A percentile compares a stretch with the other conserved stretches of the same genome.
Evolutionary conservation across 2,113 vertebrate genomes (phyloP).

Genomic region (Parotia lawesii): DNA sequence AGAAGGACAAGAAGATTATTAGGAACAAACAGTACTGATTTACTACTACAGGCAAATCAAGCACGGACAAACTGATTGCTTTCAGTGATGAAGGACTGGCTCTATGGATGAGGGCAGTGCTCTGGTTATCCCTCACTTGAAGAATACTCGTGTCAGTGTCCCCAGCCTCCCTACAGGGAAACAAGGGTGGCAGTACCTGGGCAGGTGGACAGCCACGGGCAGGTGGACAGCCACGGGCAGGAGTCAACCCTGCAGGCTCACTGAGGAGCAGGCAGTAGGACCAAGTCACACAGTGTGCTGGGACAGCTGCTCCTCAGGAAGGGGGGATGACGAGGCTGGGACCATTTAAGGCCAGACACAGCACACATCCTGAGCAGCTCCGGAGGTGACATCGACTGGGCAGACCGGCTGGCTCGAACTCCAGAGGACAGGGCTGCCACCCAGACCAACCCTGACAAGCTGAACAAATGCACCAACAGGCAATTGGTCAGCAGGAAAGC

Average conservation of each 20-base stretch:
- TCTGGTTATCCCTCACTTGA: background rate
- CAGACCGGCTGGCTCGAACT: background rate
- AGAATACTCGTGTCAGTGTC: background rate
- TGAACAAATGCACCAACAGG: background rate
- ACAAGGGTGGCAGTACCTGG: background rate
- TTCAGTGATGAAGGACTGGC: background rate
- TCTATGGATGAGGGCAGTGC: background rate
- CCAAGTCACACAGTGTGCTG: accelerated
- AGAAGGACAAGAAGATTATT: background rate
- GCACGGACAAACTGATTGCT: background rate
- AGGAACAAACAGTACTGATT: background rate
- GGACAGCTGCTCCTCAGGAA: background rate
- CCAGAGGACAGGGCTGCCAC: background rate
- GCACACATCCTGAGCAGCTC: background rate
- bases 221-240: background rate
- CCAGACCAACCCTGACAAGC: background rate
- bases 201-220: background rate
- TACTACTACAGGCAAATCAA: background rate
- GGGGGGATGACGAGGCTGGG: background rate
- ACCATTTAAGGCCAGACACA: accelerated
- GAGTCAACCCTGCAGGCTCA: background rate
- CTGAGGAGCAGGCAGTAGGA: background rate
- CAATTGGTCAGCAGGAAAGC: background rate
- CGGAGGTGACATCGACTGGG: accelerated
- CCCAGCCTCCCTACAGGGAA: background rate